Conservation (phyloP, 2,113 vertebrate species). For the Bungarus multicinctus region DNA sequence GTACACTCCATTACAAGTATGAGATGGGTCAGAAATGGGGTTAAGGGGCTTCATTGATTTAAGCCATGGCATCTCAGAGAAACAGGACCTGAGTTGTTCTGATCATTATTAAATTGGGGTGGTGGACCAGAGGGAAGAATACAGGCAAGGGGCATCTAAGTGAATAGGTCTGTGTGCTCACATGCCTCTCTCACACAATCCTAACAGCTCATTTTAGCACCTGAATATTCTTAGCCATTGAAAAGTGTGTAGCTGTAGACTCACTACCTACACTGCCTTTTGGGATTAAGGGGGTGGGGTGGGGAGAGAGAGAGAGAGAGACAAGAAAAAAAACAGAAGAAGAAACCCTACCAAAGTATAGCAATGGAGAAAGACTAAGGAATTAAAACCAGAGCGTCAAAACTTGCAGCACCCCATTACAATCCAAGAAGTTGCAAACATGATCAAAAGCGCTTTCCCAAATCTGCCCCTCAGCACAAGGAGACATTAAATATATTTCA, state of each 20-base stretch:
- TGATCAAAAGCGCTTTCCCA: slow-evolving; percentile 59
- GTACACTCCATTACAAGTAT: background rate
- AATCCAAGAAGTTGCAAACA: slow-evolving; percentile 45
- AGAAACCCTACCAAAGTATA: slow-evolving; percentile 64
- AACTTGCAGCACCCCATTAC: slow-evolving; percentile 48
- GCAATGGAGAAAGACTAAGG: slow-evolving; percentile 49
- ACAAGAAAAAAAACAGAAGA: slow-evolving; percentile 55
- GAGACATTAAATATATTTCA: slow-evolving; percentile 75
- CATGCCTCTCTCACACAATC: slow-evolving; percentile 41
- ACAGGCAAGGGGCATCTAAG: background rate
- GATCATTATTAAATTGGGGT: background rate
- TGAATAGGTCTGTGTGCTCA: background rate
- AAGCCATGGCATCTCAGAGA: background rate
- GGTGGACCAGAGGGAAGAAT: background rate
- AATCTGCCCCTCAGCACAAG: slow-evolving; percentile 23
- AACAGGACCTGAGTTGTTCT: background rate
- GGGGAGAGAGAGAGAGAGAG: slow-evolving; percentile 30
- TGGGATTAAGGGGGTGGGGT: background rate
- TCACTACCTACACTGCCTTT: slow-evolving; percentile 70
- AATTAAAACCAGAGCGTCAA: slow-evolving; percentile 50
- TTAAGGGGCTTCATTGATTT: background rate
- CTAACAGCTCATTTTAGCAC: slow-evolving; percentile 52
- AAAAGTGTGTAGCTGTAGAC: slow-evolving; percentile 55
- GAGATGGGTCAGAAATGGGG: background rate
- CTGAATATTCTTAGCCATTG: slow-evolving; percentile 32